A percentile compares a stretch with the other conserved stretches of the same genome.
phyloP scores from a whole-genome alignment of 2,113 vertebrate genomes.

The Phaethornis superciliosus region DNA sequence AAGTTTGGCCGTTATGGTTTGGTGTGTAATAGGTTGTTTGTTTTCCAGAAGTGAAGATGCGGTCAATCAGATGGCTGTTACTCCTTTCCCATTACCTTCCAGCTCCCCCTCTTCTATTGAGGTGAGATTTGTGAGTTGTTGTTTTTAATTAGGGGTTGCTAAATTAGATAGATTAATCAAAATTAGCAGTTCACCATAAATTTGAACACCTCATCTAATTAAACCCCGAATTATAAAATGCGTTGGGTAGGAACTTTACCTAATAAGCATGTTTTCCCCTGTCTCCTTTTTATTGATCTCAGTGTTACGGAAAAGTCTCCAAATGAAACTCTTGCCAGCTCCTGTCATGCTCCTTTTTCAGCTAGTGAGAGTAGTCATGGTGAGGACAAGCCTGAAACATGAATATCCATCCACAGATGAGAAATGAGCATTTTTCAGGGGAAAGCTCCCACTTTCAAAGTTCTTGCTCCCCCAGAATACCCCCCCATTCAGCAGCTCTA shows the following conservation, averaged over 20 bases:
- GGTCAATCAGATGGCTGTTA: slow-evolving; percentile 90
- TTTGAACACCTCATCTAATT: not conserved
- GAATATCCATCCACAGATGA: not conserved
- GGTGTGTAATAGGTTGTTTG: not conserved
- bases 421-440: not conserved
- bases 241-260: not conserved
- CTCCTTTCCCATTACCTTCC: slow-evolving; percentile 80
- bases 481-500: not conserved
- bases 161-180: slow-evolving; percentile 14
- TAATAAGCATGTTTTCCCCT: not conserved
- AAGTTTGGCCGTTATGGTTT: not conserved
- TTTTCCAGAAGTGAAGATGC: slow-evolving; percentile 87
- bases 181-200: slow-evolving; percentile 1
- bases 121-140: slow-evolving; percentile 72
- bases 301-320: not conserved
- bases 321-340: not conserved
- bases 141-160: not conserved
- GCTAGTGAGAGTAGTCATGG: not conserved
- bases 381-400: not conserved
- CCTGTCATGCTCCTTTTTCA: not conserved
- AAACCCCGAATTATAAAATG: not conserved
- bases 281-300: not conserved
- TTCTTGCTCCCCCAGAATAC: not conserved
- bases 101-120: slow-evolving; percentile 77
- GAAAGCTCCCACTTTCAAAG: not conserved